phyloP scores from a whole-genome alignment of 2,888 invertebrate genomes.

The Dasypogon diadema region DNA sequence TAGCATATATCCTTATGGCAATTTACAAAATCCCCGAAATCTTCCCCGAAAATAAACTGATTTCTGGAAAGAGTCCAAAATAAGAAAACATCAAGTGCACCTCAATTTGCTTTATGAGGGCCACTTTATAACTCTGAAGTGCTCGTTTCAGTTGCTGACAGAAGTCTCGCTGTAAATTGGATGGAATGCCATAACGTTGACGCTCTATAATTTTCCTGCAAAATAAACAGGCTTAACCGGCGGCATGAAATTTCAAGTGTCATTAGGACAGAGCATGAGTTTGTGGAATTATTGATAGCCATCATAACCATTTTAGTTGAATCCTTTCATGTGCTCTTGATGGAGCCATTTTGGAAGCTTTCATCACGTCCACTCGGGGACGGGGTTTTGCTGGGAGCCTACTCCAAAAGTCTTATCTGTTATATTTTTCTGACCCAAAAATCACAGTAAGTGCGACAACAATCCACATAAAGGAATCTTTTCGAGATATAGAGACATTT shows the following conservation, averaged over 20 bases:
- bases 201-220: neutral
- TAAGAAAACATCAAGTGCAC: constrained; percentile 36
- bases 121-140: constrained; percentile 26
- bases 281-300: constrained; percentile 23
- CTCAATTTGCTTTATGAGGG: constrained; percentile 17
- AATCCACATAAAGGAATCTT: neutral
- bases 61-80: too few species aligned
- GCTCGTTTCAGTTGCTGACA: neutral
- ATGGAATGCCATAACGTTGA: neutral
- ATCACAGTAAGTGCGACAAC: neutral
- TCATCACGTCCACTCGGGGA: too few species aligned
- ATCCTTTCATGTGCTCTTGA: too few species aligned
- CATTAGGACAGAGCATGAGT: constrained; percentile 17
- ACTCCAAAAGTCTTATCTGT: neutral
- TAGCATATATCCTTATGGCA: too few species aligned
- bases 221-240: neutral
- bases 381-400: neutral
- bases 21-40: too few species aligned
- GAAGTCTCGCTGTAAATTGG: constrained; percentile 18
- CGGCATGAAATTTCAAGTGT: constrained; percentile 2
- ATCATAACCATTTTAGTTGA: constrained; percentile 42
- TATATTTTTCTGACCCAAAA: neutral
- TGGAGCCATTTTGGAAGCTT: constrained; percentile 13
- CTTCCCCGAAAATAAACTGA: too few species aligned
- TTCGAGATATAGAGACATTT: neutral